Evolutionary conservation across 2,888 invertebrate species (phyloP).

Genomic region (Venustoraphidia nigricollis): DNA sequence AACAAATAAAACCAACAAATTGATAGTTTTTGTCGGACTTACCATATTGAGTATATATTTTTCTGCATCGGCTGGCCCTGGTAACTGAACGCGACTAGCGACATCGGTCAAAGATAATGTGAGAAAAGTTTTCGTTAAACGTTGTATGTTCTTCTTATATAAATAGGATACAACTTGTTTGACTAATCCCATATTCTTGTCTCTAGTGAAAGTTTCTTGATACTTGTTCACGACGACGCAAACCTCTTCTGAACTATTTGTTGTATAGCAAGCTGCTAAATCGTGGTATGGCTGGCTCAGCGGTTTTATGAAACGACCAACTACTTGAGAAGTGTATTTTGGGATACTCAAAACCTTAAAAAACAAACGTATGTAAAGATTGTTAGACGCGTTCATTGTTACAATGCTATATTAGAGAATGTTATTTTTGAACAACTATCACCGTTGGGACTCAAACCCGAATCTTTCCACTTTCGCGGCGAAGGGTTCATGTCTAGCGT

Average conservation of each 20-base stretch:
- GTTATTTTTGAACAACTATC: too few relatives aligned
- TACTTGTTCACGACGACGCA: constrained; percentile 57
- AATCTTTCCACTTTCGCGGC: too few relatives aligned
- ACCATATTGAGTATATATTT: constrained; percentile 92
- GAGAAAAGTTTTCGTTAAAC: constrained; percentile 86
- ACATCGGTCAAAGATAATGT: constrained; percentile 81
- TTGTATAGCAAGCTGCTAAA: constrained; percentile 64
- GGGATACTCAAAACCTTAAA: constrained; percentile 49
- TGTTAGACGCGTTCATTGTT: too few relatives aligned
- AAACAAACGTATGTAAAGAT: constrained; percentile 13
- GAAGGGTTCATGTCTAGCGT: too few relatives aligned
- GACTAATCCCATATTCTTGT: constrained; percentile 62
- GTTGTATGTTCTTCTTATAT: constrained; percentile 92
- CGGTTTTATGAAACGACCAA: constrained; percentile 71
- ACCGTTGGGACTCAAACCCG: too few relatives aligned
- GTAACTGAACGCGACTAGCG: constrained; percentile 73
- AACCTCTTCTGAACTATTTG: constrained; percentile 56
- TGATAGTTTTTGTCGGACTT: constrained; percentile 16
- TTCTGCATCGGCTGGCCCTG: constrained; percentile 79
- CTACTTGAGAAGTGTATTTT: constrained; percentile 84
- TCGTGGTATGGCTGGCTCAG: constrained; percentile 80
- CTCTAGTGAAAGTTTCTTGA: constrained; percentile 63
- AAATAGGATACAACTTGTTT: constrained; percentile 78
- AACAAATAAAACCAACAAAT: background rate
- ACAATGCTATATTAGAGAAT: too few relatives aligned